These are phyloP conservation scores for Callyntrura sp. DNA, from an alignment of 2,888 invertebrate species.

Conservation along the genomic window DNA sequence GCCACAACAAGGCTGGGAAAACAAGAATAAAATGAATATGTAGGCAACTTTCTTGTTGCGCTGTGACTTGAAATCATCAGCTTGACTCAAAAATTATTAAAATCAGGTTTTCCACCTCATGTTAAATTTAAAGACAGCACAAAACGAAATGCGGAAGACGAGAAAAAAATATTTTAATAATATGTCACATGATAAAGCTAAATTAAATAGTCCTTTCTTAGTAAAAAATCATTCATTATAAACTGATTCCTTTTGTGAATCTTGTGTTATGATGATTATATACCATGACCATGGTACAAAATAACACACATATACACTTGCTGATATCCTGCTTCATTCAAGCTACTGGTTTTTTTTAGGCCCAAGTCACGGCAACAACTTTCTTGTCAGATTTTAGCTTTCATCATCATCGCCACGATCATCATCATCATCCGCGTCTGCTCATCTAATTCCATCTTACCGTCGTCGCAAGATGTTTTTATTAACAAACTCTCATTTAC, in stretches of 20 bases:
- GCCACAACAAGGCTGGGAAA: neutral
- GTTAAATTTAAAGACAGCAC: neutral
- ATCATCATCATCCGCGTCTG: too few relatives aligned
- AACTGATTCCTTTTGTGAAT: neutral
- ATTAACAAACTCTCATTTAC: neutral
- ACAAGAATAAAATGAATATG: neutral
- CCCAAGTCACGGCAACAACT: neutral
- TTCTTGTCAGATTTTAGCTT: neutral
- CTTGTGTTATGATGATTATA: too few relatives aligned
- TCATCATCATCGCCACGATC: neutral
- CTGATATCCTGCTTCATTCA: neutral
- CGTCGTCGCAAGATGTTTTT: neutral
- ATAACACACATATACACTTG: too few relatives aligned
- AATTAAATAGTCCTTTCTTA: slow-evolving; percentile 11
- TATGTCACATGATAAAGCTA: neutral
- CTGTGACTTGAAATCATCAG: too few relatives aligned
- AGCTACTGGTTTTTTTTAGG: slow-evolving; percentile 28
- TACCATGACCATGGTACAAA: too few relatives aligned
- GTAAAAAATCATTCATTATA: slow-evolving; percentile 4
- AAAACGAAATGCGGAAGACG: too few relatives aligned
- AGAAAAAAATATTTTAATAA: slow-evolving; percentile 31
- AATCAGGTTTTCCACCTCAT: slow-evolving; percentile 42
- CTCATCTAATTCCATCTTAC: too few relatives aligned
- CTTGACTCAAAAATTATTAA: slow-evolving; percentile 35
- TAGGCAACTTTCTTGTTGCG: neutral